Evolutionary conservation across 2,797 vertebrate genomes (phyloP).

Genomic region (Borostomias antarcticus): DNA sequence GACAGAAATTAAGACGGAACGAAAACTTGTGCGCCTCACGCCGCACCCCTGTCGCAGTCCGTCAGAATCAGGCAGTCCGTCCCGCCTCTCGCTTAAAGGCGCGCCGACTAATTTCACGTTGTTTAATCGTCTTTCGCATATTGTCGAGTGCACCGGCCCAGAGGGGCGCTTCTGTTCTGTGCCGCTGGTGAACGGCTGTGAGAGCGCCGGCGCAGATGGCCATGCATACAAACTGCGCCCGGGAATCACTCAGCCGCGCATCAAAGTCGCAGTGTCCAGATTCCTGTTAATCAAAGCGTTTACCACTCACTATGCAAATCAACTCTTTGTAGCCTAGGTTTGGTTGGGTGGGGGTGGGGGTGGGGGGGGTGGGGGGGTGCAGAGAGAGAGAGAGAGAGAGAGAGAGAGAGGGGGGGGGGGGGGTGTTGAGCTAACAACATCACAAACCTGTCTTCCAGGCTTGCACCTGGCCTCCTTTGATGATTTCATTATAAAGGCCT

Average conservation of each 20-base stretch:
- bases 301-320: background rate
- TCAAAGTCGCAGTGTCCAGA: background rate
- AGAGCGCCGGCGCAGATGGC: background rate
- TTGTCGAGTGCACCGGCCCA: no score
- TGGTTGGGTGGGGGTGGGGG: background rate
- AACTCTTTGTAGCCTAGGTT: background rate
- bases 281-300: background rate
- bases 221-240: background rate
- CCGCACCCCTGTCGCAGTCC: no score
- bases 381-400: background rate
- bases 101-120: no score
- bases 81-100: no score
- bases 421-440: background rate
- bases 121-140: no score
- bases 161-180: background rate
- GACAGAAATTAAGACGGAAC: no score
- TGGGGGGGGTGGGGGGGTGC: background rate
- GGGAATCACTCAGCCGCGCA: background rate
- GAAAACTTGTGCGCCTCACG: background rate
- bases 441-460: background rate
- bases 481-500: background rate
- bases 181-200: background rate
- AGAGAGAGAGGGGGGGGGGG: background rate
- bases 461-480: background rate
- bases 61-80: no score